A percentile compares a stretch with the other conserved stretches of the same genome.
Conservation (phyloP, 2,888 invertebrate species). For the Ormyrus nitidulus region DNA sequence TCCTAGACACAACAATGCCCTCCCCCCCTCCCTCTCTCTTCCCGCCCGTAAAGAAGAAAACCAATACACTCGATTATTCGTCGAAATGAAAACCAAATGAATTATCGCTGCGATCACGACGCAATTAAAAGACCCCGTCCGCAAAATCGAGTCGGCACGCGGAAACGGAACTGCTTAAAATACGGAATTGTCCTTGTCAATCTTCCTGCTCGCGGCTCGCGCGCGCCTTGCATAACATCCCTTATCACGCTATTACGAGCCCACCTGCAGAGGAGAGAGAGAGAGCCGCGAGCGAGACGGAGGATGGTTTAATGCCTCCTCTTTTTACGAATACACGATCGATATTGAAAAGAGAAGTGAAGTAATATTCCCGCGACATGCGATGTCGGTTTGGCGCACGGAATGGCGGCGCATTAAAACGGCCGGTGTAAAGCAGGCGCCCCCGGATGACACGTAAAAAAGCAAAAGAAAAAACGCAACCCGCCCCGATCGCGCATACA, state of each 20-base stretch:
- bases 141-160: too few relatives aligned
- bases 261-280: neutral
- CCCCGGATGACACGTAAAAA: conserved; percentile 4
- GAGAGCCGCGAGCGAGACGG: neutral
- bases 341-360: conserved; percentile 31
- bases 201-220: neutral
- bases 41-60: too few relatives aligned
- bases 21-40: too few relatives aligned
- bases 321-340: conserved; percentile 30
- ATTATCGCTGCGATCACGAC: neutral
- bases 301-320: neutral
- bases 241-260: conserved; percentile 39
- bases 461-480: neutral
- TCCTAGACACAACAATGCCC: too few relatives aligned
- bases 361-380: conserved; percentile 40
- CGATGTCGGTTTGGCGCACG: neutral
- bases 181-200: conserved; percentile 10
- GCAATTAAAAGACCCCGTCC: neutral
- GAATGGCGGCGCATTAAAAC: too few relatives aligned
- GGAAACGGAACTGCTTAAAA: neutral
- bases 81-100: neutral
- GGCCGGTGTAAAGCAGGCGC: too few relatives aligned
- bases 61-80: too few relatives aligned
- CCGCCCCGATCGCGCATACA: too few relatives aligned
- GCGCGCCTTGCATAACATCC: neutral